These are phyloP conservation scores for Aselliscus stoliczkanus DNA, from an alignment of 2,797 vertebrate species.

Conservation along the genomic window DNA sequence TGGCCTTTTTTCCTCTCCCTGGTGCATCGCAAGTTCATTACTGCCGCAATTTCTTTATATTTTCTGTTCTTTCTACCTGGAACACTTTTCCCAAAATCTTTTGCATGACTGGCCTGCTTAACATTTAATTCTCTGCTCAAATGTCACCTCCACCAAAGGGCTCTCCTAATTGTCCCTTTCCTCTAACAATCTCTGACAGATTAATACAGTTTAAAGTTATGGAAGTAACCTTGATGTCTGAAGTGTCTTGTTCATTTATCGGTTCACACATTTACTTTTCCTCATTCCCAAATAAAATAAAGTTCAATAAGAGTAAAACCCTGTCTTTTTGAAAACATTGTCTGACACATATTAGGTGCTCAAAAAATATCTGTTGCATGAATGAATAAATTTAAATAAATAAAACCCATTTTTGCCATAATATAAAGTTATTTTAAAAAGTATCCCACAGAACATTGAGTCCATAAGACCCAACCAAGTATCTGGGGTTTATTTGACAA, in stretches of 20 bases:
- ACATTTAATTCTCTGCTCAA: neutral
- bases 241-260: neutral
- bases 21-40: neutral
- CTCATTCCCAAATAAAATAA: neutral
- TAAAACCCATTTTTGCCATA: neutral
- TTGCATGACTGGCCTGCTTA: neutral
- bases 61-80: neutral
- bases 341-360: neutral
- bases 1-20: neutral
- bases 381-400: conserved; percentile 23
- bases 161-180: neutral
- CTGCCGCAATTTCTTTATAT: neutral
- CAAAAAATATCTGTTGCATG: neutral
- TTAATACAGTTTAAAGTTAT: neutral
- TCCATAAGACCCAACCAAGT: neutral
- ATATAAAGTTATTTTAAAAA: conserved; percentile 13
- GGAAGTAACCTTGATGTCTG: neutral
- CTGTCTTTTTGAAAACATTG: neutral
- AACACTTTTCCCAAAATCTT: neutral
- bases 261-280: neutral
- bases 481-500: conserved; percentile 53
- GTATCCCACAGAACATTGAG: neutral
- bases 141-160: neutral
- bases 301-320: neutral
- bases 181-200: neutral